phyloP scores from a whole-genome alignment of 2,797 vertebrate species.

The Orientallactaga sibirica region DNA sequence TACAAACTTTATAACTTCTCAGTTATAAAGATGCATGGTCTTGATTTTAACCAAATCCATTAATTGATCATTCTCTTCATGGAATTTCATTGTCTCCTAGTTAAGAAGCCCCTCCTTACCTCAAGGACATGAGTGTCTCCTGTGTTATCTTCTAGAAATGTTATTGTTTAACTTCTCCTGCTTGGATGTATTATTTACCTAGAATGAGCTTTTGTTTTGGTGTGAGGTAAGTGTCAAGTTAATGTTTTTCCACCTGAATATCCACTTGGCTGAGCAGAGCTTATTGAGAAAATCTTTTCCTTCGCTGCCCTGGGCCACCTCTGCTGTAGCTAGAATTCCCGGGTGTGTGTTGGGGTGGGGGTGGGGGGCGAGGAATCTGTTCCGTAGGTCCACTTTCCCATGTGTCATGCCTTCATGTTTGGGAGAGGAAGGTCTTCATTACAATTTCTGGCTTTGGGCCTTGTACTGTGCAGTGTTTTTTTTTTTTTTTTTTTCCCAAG shows the following conservation, averaged over 20 bases:
- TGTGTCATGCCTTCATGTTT: background rate
- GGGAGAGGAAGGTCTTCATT: too few species aligned
- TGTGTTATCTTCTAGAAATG: background rate
- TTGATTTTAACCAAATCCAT: background rate
- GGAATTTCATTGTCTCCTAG: background rate
- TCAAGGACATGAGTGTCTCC: background rate
- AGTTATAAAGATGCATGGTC: background rate
- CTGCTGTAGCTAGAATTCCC: background rate
- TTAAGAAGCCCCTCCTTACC: background rate
- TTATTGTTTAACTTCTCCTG: background rate
- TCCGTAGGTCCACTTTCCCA: rapidly evolving
- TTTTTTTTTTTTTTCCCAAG: too few species aligned
- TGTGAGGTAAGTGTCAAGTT: background rate
- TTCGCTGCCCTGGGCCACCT: background rate
- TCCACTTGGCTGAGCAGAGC: background rate
- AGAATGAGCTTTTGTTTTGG: background rate
- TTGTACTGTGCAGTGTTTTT: background rate
- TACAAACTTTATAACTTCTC: too few species aligned
- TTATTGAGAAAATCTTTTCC: too few species aligned
- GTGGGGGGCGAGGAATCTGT: background rate
- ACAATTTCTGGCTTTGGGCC: background rate
- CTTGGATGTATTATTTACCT: background rate
- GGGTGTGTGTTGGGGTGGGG: too few species aligned
- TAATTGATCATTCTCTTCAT: background rate
- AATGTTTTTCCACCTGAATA: background rate